Conservation (phyloP, 2,113 vertebrate genomes). For the Lophochroa leadbeateri region DNA sequence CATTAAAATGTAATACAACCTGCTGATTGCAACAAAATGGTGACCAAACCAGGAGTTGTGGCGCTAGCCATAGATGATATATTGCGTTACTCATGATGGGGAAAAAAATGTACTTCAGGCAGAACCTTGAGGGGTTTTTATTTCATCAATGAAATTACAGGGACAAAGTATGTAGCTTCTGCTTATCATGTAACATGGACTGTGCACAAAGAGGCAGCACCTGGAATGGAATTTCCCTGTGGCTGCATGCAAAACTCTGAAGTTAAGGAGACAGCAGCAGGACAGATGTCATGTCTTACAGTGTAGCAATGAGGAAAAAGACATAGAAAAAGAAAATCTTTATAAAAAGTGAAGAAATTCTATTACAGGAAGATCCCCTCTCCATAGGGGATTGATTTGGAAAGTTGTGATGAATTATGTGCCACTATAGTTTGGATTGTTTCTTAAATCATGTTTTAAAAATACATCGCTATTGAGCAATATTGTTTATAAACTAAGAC, state of each 20-base stretch:
- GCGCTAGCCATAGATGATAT: background rate
- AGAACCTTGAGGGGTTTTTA: background rate
- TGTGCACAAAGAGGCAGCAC: background rate
- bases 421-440: background rate
- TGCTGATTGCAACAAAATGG: background rate
- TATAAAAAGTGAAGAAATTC: background rate
- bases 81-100: background rate
- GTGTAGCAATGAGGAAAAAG: background rate
- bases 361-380: background rate
- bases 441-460: background rate
- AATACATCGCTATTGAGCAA: constrained; percentile 12
- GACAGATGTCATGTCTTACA: background rate
- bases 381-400: background rate
- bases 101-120: background rate
- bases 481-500: background rate
- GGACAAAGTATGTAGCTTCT: constrained; percentile 22
- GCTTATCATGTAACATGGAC: background rate
- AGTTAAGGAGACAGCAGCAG: background rate
- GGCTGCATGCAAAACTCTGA: background rate
- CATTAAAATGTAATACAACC: background rate
- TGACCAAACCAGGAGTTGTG: background rate
- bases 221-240: constrained; percentile 16
- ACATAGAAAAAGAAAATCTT: background rate
- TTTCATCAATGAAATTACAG: constrained; percentile 34
- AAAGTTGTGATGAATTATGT: constrained; percentile 38